Conservation (phyloP, 2,888 invertebrate species). For the Ametastegia equiseti region DNA sequence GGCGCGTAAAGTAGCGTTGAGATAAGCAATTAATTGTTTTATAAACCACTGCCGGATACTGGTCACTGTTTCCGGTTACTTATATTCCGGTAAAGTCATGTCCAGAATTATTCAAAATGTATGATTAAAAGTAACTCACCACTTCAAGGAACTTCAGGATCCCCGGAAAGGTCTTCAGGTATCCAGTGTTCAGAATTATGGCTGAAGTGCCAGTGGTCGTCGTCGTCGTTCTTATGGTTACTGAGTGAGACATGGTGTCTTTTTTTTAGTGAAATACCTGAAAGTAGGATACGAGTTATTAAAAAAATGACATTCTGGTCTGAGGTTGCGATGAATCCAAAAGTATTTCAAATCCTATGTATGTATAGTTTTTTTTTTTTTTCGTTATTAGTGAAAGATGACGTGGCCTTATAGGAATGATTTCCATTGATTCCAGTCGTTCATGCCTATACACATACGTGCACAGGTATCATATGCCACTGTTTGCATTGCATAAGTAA, state of each 20-base stretch:
- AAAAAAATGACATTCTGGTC: too few relatives aligned
- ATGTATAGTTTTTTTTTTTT: not conserved
- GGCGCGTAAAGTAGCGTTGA: too few relatives aligned
- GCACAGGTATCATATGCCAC: not conserved
- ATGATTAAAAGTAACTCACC: constrained; percentile 78
- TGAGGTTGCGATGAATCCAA: too few relatives aligned
- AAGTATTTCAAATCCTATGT: not conserved
- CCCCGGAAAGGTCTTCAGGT: constrained; percentile 87
- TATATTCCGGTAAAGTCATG: not conserved
- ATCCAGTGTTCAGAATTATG: constrained; percentile 89
- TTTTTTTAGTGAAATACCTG: not conserved
- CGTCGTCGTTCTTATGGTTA: constrained; percentile 88
- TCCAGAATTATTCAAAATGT: not conserved
- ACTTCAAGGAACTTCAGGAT: constrained; percentile 88
- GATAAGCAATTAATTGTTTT: too few relatives aligned
- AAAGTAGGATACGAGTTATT: not conserved
- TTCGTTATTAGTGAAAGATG: not conserved
- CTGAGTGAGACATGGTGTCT: constrained; percentile 89
- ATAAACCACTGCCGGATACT: too few relatives aligned
- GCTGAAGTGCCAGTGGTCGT: constrained; percentile 87
- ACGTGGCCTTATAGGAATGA: not conserved
- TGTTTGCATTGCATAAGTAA: constrained; percentile 31
- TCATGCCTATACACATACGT: not conserved
- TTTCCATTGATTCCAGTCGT: not conserved
- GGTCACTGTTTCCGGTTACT: not conserved